Conservation (phyloP, 2,113 vertebrate species). For the Oryctolagus cuniculus region DNA sequence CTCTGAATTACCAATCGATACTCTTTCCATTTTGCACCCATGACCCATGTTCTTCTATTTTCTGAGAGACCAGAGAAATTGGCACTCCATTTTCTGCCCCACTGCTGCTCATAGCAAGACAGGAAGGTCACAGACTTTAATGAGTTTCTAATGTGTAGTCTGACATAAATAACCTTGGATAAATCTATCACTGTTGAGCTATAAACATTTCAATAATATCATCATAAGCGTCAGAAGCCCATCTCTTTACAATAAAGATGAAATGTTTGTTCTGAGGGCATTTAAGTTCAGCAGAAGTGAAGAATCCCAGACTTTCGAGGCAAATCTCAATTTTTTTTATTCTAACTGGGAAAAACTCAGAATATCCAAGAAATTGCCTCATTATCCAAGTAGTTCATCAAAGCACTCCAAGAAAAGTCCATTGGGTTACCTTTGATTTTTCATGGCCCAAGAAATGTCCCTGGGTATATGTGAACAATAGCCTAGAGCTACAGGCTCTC, state of each 20-base stretch:
- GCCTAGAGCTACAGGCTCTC: background rate
- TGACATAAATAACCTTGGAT: conserved; percentile 30
- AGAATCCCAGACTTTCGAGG: conserved; percentile 13
- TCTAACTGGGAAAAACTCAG: conserved; percentile 51
- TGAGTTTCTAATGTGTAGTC: background rate
- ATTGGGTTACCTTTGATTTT: conserved; percentile 57
- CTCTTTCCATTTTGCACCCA: background rate
- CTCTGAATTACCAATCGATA: conserved; percentile 9
- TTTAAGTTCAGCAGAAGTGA: conserved; percentile 57
- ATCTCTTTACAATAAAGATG: conserved; percentile 31
- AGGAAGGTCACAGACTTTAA: conserved; percentile 35
- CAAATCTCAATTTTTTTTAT: conserved; percentile 60
- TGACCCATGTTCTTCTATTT: conserved; percentile 45
- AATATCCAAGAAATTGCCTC: conserved; percentile 44
- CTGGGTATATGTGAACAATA: conserved; percentile 35
- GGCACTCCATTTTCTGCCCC: background rate
- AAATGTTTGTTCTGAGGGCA: conserved; percentile 51
- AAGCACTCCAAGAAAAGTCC: conserved; percentile 50
- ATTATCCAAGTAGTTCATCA: conserved; percentile 52
- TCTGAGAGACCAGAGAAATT: conserved; percentile 36
- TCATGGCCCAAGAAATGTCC: conserved; percentile 44
- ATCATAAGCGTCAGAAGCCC: conserved; percentile 22
- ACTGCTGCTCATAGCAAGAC: conserved; percentile 48
- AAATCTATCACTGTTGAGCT: conserved; percentile 23
- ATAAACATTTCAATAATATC: conserved; percentile 57